Evolutionary conservation across 2,797 vertebrate species (phyloP), one percentile per base, ranked within the genome.

Genomic region (Rhynchotus rufescens): DNA sequence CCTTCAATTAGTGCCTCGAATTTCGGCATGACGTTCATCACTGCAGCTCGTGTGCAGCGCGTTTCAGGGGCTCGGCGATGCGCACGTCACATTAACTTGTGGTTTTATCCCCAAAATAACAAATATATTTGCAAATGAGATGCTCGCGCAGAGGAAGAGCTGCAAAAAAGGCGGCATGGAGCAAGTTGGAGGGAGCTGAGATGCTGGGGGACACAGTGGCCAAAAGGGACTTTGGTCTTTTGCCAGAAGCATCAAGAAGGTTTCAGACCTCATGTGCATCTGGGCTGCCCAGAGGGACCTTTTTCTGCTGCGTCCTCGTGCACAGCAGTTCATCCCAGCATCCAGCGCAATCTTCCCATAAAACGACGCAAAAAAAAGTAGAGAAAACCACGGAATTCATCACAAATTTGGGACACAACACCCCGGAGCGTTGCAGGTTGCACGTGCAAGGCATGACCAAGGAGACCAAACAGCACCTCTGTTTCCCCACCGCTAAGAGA

Each of bases 1-100:
- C 93, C 96, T 97, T 97, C 96, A 97, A 94, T 97, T 97, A 97
- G 92, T 47, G 87, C 94, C 92, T 96, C 51, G 0, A 77, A 86
- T 78, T 92, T 89, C 49, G 42, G 68, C 88, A 26, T 51, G 95
- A 92, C 84, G 90, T 90, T 80, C 94, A 94, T 95, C 95, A 87
- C 79, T 25, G 74, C 85, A 21, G 4, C 82, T 68, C 68, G 23
- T 62, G 5, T 1, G 34, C 36, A 3, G 88, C 87, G 40, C 62
- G 3, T 83, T 89, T 62, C 79, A 93, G 95, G 79, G 94, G 77
- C 20, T 85, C 80, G 0, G 8, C 0, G 75, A 60, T 7, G 74
- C 14, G 21, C 77, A 28, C 81, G 20, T 89, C 87, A 15, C 86
- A 91, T 95, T 84, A 74, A 54, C 88, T 89, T 15, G 1, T 80